A percentile compares a stretch with the other conserved stretches of the same genome.
Evolutionary conservation across 2,888 invertebrate species (phyloP).

Genomic region (Protodeltote pygarga): DNA sequence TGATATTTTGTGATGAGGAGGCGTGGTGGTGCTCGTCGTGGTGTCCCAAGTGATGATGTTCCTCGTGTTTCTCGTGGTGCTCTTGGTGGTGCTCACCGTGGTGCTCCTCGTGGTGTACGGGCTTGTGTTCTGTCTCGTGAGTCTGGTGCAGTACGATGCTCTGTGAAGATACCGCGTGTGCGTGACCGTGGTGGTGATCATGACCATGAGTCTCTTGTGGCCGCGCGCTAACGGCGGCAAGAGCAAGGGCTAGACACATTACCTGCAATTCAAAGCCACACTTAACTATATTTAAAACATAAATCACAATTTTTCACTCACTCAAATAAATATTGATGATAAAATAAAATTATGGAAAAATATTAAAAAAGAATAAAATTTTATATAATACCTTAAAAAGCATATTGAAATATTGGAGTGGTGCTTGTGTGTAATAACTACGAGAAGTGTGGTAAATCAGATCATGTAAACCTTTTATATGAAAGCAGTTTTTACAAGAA

Average conservation of each 20-base stretch:
- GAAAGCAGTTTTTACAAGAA: slow-evolving; percentile 50
- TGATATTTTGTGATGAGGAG: slow-evolving; percentile 18
- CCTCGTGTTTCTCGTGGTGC: slow-evolving; percentile 10
- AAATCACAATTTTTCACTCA: background rate
- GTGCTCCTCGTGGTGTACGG: background rate
- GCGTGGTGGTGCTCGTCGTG: background rate
- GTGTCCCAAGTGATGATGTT: slow-evolving; percentile 12
- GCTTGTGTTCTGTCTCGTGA: slow-evolving; percentile 31
- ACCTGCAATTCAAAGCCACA: slow-evolving; percentile 31
- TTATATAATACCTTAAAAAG: slow-evolving; percentile 20
- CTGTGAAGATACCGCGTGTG: slow-evolving; percentile 61
- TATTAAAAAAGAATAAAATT: background rate
- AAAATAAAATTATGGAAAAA: background rate
- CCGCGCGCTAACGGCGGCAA: slow-evolving; percentile 35
- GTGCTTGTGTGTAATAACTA: background rate
- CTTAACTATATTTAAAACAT: background rate
- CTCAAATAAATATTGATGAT: too few relatives aligned
- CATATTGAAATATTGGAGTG: slow-evolving; percentile 6
- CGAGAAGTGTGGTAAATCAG: slow-evolving; percentile 10
- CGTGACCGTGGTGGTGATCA: slow-evolving; percentile 54
- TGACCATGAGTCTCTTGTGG: slow-evolving; percentile 36
- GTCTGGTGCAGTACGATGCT: slow-evolving; percentile 57
- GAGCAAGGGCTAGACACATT: slow-evolving; percentile 35
- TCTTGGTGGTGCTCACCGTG: slow-evolving; percentile 3
- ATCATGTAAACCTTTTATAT: slow-evolving; percentile 31